A percentile compares a stretch with the other conserved stretches of the same genome.
Evolutionary conservation across 2,797 vertebrate genomes (phyloP).

Genomic region (Gymnoscopelus microlampas): DNA sequence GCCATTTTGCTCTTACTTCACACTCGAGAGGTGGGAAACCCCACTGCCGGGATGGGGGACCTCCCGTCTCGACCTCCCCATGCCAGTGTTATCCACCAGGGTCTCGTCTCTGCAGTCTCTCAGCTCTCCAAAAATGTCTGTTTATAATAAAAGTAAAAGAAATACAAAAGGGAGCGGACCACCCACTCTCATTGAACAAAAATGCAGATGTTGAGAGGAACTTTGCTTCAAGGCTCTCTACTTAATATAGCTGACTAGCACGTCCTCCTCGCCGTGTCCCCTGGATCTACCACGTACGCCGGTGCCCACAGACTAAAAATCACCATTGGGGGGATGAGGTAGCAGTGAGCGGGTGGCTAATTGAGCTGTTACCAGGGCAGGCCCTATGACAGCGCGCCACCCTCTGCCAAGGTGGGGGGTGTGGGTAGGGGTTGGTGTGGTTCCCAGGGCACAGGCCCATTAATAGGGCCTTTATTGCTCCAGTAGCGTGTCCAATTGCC

Average conservation of each 20-base stretch:
- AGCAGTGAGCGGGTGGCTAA: constrained; percentile 67
- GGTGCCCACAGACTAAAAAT: constrained; percentile 40
- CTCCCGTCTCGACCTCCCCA: no score
- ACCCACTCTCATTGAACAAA: not conserved
- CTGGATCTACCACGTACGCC: constrained; percentile 45
- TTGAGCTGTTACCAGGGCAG: constrained; percentile 68
- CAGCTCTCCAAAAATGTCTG: no score
- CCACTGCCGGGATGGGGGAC: no score
- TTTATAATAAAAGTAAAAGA: no score
- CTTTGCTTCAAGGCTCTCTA: constrained; percentile 33
- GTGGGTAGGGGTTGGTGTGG: constrained; percentile 8
- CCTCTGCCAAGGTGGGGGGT: constrained; percentile 64
- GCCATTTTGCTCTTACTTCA: no score
- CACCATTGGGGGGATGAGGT: constrained; percentile 42
- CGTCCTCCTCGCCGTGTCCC: constrained; percentile 28
- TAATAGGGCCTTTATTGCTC: constrained; percentile 56
- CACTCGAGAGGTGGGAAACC: no score
- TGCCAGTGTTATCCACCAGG: no score
- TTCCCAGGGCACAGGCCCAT: constrained; percentile 58
- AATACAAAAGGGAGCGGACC: no score
- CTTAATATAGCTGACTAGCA: constrained; percentile 34
- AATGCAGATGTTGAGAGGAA: constrained; percentile 21
- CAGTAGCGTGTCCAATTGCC: constrained; percentile 56
- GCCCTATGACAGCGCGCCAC: constrained; percentile 65
- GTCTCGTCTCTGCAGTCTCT: no score